These are phyloP conservation scores for Dinomys branickii DNA, from an alignment of 2,113 vertebrate genomes.

Conservation along the genomic window DNA sequence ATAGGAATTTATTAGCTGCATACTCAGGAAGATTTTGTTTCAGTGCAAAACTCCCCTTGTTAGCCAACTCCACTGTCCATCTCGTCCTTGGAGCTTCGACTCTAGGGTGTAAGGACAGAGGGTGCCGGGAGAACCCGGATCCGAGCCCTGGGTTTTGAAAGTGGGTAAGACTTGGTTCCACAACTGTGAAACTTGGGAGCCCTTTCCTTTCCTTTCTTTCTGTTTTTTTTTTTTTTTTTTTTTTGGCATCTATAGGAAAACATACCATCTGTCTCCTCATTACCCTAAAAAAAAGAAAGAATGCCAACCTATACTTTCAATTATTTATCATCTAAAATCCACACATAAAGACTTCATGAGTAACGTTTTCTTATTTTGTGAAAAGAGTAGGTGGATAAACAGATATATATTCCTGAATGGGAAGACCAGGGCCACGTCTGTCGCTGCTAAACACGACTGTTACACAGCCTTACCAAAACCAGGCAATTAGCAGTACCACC, in stretches of 20 bases:
- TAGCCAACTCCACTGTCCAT: not conserved
- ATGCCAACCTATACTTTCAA: slow-evolving; percentile 74
- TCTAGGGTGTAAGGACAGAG: not conserved
- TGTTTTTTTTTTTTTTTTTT: not conserved
- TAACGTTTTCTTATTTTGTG: slow-evolving; percentile 53
- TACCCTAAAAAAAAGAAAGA: slow-evolving; percentile 41
- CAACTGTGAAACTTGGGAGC: slow-evolving; percentile 22
- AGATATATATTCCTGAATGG: not conserved
- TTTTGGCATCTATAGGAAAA: slow-evolving; percentile 67
- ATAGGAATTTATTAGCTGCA: not conserved
- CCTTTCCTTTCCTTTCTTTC: not conserved
- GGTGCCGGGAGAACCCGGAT: not conserved
- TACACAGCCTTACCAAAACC: slow-evolving; percentile 19
- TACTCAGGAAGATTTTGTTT: not conserved
- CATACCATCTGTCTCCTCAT: slow-evolving; percentile 74
- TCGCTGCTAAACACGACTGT: not conserved
- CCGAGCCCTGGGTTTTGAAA: slow-evolving; percentile 8
- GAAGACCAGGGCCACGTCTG: not conserved
- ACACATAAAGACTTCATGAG: slow-evolving; percentile 22
- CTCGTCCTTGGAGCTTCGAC: not conserved
- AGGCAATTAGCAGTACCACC: not conserved
- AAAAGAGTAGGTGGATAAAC: slow-evolving; percentile 60
- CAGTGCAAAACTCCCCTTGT: not conserved
- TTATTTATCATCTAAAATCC: slow-evolving; percentile 76
- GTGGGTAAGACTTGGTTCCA: slow-evolving; percentile 44